phyloP scores from a whole-genome alignment of 2,113 vertebrate genomes.

The Pseudorectes ferrugineus region DNA sequence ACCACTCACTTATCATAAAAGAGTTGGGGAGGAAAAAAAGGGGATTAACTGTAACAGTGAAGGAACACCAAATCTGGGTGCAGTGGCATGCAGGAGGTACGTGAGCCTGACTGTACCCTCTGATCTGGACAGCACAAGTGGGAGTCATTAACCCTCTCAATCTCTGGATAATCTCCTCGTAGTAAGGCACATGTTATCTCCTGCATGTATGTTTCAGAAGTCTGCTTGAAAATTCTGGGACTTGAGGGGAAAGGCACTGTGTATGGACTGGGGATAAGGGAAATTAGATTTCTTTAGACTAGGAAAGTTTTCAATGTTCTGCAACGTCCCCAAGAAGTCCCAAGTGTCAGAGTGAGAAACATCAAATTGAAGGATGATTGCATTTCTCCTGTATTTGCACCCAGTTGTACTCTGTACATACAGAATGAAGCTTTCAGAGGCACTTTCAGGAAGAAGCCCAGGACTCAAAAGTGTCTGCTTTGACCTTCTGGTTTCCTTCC shows the following conservation, averaged over 20 bases:
- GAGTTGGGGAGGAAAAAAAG: background rate
- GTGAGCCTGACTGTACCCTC: background rate
- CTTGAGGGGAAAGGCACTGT: background rate
- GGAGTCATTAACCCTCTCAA: background rate
- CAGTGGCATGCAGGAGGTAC: background rate
- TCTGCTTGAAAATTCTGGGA: background rate
- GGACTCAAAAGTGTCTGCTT: background rate
- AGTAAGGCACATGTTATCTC: background rate
- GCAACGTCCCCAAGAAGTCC: background rate
- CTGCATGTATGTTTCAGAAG: background rate
- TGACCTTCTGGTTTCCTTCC: background rate
- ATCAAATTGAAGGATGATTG: background rate
- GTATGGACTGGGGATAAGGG: fast-evolving
- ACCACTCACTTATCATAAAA: background rate
- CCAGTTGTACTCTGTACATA: background rate
- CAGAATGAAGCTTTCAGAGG: background rate
- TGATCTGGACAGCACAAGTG: background rate
- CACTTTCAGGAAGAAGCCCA: background rate
- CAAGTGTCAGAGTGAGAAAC: background rate
- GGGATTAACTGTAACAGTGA: background rate
- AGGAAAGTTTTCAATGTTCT: background rate
- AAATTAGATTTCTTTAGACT: background rate
- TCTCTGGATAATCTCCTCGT: fast-evolving
- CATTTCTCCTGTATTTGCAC: background rate
- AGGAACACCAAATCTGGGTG: background rate